Conservation (phyloP, 2,797 vertebrate genomes). For the Galaxias olidus region DNA sequence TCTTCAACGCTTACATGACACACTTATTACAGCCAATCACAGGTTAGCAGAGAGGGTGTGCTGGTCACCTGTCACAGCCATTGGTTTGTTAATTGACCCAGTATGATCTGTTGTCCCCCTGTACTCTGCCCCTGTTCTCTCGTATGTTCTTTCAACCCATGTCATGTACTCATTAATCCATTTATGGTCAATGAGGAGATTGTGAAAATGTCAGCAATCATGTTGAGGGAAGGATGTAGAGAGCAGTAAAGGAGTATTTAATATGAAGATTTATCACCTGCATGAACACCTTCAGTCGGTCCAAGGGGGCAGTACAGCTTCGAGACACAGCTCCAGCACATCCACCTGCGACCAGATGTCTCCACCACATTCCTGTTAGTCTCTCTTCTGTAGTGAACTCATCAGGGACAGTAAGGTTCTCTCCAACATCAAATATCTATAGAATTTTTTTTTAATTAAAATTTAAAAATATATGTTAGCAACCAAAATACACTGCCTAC, state of each 20-base stretch:
- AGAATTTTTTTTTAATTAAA: too few relatives aligned
- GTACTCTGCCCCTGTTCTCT: slow-evolving; percentile 19
- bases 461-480: neutral
- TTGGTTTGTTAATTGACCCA: slow-evolving; percentile 19
- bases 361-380: slow-evolving; percentile 94
- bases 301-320: slow-evolving; percentile 91
- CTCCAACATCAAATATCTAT: slow-evolving; percentile 96
- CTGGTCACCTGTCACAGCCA: rapidly evolving
- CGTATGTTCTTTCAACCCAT: slow-evolving; percentile 7
- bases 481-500: neutral
- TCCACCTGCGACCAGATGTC: slow-evolving; percentile 92
- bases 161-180: slow-evolving; percentile 50
- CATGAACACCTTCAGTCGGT: slow-evolving; percentile 95
- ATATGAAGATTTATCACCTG: slow-evolving; percentile 76
- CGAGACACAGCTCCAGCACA: slow-evolving; percentile 90
- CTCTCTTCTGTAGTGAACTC: slow-evolving; percentile 94
- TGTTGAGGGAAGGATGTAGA: neutral
- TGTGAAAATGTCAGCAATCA: too few relatives aligned
- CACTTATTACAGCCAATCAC: slow-evolving; percentile 9
- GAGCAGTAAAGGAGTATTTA: neutral
- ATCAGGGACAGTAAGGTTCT: slow-evolving; percentile 92
- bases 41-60: slow-evolving; percentile 21
- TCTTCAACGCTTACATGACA: neutral
- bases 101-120: neutral
- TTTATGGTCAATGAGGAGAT: slow-evolving; percentile 37